Evolutionary conservation across 2,797 vertebrate species (phyloP).

Genomic region (Tokudaia tokunoshimensis): DNA sequence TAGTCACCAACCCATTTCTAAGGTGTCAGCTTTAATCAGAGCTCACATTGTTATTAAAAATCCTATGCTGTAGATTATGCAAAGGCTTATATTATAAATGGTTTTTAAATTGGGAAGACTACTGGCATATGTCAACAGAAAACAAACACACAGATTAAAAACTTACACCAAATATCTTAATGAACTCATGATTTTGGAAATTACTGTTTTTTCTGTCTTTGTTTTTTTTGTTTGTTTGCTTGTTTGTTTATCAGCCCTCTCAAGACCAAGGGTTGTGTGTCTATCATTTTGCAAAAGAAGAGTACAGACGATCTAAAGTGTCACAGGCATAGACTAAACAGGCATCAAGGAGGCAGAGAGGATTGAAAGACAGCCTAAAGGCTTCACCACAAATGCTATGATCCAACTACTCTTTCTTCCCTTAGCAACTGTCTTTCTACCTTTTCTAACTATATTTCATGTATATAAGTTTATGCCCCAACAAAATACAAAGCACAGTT

Average conservation of each 20-base stretch:
- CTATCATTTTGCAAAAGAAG: neutral
- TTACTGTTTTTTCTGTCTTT: neutral
- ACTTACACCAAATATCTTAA: neutral
- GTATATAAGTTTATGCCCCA: conserved; percentile 36
- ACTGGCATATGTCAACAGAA: neutral
- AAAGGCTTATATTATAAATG: neutral
- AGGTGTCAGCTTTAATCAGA: conserved; percentile 61
- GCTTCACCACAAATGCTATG: conserved; percentile 43
- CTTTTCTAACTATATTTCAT: conserved; percentile 63
- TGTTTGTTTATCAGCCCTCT: neutral
- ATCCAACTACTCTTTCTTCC: neutral
- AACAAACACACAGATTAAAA: conserved; percentile 21
- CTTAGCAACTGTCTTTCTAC: conserved; percentile 28
- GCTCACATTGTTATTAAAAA: conserved; percentile 51
- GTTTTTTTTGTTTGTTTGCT: neutral
- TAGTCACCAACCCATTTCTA: conserved; percentile 75
- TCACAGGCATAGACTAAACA: neutral
- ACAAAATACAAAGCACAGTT: conserved; percentile 63
- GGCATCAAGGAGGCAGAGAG: neutral
- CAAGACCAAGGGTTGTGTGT: neutral
- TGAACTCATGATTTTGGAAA: neutral
- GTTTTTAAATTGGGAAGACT: neutral
- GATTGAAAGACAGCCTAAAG: neutral
- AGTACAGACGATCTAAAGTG: neutral
- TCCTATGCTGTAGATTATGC: neutral